A percentile compares a stretch with the other conserved stretches of the same genome.
Conservation (phyloP, 2,888 invertebrate genomes). For the Andrena bicolor region DNA sequence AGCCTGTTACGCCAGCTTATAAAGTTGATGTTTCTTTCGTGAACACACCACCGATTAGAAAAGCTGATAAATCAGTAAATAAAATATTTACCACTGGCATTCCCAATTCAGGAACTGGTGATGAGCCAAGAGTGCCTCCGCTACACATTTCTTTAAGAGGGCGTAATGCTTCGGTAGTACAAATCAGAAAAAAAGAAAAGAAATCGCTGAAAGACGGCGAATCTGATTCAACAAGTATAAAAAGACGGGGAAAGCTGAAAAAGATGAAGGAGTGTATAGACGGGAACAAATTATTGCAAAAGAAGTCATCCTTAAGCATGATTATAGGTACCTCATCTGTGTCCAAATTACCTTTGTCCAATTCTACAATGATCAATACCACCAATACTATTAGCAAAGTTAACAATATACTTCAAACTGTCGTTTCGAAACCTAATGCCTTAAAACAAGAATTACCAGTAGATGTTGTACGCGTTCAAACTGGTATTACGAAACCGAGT, state of each 20-base stretch:
- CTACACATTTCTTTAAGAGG: conserved; percentile 94
- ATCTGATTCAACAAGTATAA: conserved; percentile 80
- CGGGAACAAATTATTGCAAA: conserved; percentile 82
- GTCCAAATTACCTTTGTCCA: conserved; percentile 81
- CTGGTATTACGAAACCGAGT: conserved; percentile 76
- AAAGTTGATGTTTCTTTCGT: conserved; percentile 93
- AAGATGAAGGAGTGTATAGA: conserved; percentile 86
- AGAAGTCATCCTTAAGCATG: conserved; percentile 81
- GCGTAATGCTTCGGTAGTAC: conserved; percentile 92
- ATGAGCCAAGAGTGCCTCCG: conserved; percentile 94
- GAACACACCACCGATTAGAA: conserved; percentile 85
- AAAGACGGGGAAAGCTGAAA: conserved; percentile 86
- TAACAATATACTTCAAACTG: conserved; percentile 80
- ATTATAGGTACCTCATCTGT: conserved; percentile 80
- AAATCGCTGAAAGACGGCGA: conserved; percentile 87
- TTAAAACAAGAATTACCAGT: conserved; percentile 80
- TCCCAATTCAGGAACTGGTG: conserved; percentile 81
- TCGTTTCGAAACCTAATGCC: conserved; percentile 81
- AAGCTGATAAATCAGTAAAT: conserved; percentile 85
- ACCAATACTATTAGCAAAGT: conserved; percentile 79
- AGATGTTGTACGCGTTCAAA: conserved; percentile 72
- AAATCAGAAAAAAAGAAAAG: conserved; percentile 90
- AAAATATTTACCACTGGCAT: conserved; percentile 85
- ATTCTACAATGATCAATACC: conserved; percentile 80
- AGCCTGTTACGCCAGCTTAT: conserved; percentile 92